These are phyloP conservation scores for Drosophila mercatorum DNA, from an alignment of 2,888 invertebrate genomes.

Conservation along the genomic window DNA sequence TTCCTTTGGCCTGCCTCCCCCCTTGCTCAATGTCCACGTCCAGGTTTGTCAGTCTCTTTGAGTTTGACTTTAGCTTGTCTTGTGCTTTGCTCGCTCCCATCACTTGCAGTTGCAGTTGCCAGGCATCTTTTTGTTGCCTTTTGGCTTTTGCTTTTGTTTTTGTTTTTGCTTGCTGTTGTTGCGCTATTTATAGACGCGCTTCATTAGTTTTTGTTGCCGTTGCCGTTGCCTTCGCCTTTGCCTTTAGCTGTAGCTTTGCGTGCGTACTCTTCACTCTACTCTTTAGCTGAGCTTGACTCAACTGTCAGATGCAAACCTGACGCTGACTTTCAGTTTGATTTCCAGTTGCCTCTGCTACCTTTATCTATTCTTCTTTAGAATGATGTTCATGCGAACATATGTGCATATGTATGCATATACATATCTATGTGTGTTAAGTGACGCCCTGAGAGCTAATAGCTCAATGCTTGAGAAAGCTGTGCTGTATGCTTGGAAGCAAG, in stretches of 20 bases:
- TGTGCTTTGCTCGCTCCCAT: slow-evolving; percentile 29
- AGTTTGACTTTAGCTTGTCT: slow-evolving; percentile 41
- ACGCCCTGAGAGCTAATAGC: slow-evolving; percentile 16
- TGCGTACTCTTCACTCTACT: slow-evolving; percentile 16
- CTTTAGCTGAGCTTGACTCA: slow-evolving; percentile 27
- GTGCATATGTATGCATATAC: not conserved
- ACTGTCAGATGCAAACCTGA: slow-evolving; percentile 50
- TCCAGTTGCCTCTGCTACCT: slow-evolving; percentile 10
- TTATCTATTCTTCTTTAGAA: slow-evolving; percentile 36
- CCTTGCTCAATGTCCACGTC: not conserved
- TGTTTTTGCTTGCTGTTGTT: slow-evolving; percentile 23
- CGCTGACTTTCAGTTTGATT: slow-evolving; percentile 27
- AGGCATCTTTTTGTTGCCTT: slow-evolving; percentile 15
- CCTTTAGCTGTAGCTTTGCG: slow-evolving; percentile 5
- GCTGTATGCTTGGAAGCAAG: slow-evolving; percentile 23
- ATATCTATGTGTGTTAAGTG: not conserved
- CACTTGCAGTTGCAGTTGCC: slow-evolving; percentile 39
- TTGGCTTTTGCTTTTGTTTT: slow-evolving; percentile 10
- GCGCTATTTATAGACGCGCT: slow-evolving; percentile 63
- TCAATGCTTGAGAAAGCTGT: slow-evolving; percentile 43
- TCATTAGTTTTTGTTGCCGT: slow-evolving; percentile 51
- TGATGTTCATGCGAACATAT: not conserved
- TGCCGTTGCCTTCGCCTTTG: slow-evolving; percentile 11
- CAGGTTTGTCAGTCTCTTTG: slow-evolving; percentile 38
- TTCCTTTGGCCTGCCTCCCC: not conserved